Evolutionary conservation across 2,113 vertebrate genomes (phyloP), one percentile per base, ranked within the genome.

Genomic region (Brachypteracias leptosomus): DNA sequence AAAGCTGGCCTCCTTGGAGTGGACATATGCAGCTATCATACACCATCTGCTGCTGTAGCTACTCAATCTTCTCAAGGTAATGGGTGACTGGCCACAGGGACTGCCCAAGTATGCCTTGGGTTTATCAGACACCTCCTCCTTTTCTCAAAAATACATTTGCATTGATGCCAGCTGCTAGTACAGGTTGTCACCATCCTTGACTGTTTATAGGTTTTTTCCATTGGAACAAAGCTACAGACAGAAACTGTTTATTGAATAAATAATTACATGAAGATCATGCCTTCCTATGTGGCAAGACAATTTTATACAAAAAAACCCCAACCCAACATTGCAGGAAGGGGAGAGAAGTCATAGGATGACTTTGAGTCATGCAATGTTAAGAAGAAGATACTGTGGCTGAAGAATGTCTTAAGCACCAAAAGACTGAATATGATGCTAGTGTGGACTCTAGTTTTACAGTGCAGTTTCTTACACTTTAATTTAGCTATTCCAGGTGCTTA

Each of bases 221-320:
- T 35, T 91, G 81, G 66, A 91, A 67, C 63, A 93, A 87, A 95
- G 16, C 29, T 85, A 63, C 38, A 75, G 66, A 78, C 57, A 67
- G 61, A 72, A 89, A 57, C 4, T 71, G 35, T 81, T 96, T 85
- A 67, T 52, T 87, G 78, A 72, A 75, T n/a, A 85, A 91, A 67
- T 76, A 91, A 76, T 72, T 75, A 22, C 51, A 85, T 72, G 81
- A 78, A 68, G 16, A 67, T 55, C 35, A 63, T 46, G 25, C 29
- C 28, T 89, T 84, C 42, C 42, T 88, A 2, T 1, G 3, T 44
- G 54, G 46, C 62, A 61, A 62, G 76, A 52, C 17, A 55, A 59
- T 74, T 87, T 74, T 63, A 44, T 47, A 6, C 28, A 36, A 17
- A 59, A 44, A 49, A 6, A 3, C 3, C 7, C 16, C n/a, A 62